Base-by-base conservation (phyloP, 2,888 invertebrate genomes). In the Daptonema setosum region DNA sequence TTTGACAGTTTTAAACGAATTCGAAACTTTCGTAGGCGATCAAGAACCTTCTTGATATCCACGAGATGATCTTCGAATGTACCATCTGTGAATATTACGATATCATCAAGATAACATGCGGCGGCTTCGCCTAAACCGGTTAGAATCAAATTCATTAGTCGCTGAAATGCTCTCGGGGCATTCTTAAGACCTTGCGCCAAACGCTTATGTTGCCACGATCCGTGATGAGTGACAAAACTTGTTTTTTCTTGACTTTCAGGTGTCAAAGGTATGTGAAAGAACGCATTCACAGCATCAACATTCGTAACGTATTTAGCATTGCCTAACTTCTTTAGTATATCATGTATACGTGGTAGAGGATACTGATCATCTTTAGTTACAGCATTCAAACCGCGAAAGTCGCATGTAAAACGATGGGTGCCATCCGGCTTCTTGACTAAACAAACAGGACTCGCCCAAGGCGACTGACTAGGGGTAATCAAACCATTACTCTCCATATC, bases 361-460 rank as follows among this genome's bases (percentile, higher is more conserved):
- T 59, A 63, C 0, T 47, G 41, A 25, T 64, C 63, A 25, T 56
- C 57, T 3, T 53, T 57, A 2, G 63, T 62, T 2, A 61, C 59
- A 2, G n/a, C 24, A 56, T 66, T 67, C 5, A 68, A 35, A 2
- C 52, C 30, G n/a, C 67, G 41, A 52, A 63, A 67, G 52, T 67
- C 66, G 11, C 65, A 59, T 48, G 66, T 67, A 11, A 63, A 61
- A 50, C 62, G 60, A 43, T 54, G 60, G 11, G 54, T 56, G n/a
- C 63, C 65, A 56, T 66, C 62, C 56, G 68, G 68, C 61, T 71
- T 73, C 25, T 61, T 61, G 1, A 70, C 69, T 1, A 73, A 50
- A 1, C 71, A 67, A 2, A 71, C 62, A 0, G 70, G 71, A 1
- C 66, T 62, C 3, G 65, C 61, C 67, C 68, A 73, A 0, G 71